Percentiles rank a stretch among this genome's conserved stretches.
Conservation (phyloP, 2,888 invertebrate species). For the Napeogenes sylphis region DNA sequence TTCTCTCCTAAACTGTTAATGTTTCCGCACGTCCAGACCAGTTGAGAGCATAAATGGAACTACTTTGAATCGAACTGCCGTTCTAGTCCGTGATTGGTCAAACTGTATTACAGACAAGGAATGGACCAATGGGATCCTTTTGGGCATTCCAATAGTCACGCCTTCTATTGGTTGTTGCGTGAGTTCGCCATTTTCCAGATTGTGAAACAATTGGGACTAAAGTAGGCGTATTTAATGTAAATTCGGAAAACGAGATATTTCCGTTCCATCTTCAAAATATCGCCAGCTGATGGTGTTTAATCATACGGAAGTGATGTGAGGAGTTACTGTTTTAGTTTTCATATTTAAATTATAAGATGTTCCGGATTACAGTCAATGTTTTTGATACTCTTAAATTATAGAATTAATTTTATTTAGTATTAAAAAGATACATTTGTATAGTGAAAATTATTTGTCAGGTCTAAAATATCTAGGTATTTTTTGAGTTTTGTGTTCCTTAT, state of each 20-base stretch:
- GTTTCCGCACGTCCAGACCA: constrained; percentile 50
- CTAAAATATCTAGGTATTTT: too few species aligned
- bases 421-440: too few species aligned
- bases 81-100: constrained; percentile 58
- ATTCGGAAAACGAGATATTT: constrained; percentile 60
- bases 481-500: too few species aligned
- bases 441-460: too few species aligned
- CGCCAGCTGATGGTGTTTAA: constrained; percentile 63
- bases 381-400: too few species aligned
- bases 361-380: background rate
- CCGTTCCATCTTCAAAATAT: constrained; percentile 42
- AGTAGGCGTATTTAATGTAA: constrained; percentile 62
- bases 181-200: constrained; percentile 72
- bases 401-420: too few species aligned
- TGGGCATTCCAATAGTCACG: constrained; percentile 50
- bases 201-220: constrained; percentile 65
- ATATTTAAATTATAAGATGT: background rate
- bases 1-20: constrained; percentile 35
- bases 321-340: constrained; percentile 10
- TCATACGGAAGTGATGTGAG: constrained; percentile 46
- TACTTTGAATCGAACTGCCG: constrained; percentile 67
- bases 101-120: constrained; percentile 42
- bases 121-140: constrained; percentile 50
- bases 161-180: constrained; percentile 65
- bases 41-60: constrained; percentile 65